A percentile compares a stretch with the other conserved stretches of the same genome.
phyloP scores from a whole-genome alignment of 2,797 vertebrate species.

The Danio kyathit region DNA sequence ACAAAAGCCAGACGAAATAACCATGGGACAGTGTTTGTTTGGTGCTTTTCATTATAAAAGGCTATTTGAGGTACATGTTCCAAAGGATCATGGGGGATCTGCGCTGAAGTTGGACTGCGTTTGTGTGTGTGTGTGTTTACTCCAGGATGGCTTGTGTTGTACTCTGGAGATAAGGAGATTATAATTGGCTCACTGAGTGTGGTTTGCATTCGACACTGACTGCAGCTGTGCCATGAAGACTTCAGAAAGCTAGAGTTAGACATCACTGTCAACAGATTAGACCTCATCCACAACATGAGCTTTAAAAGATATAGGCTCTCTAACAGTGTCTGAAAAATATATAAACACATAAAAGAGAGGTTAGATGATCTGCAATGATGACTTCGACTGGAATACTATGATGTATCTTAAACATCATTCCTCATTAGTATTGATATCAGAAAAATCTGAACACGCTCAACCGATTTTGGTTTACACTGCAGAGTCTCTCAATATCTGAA shows the following conservation, averaged over 20 bases:
- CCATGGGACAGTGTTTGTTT: neutral
- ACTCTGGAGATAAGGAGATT: constrained; percentile 48
- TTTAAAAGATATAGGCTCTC: neutral
- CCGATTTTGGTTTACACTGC: too few species aligned
- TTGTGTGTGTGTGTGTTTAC: constrained; percentile 22
- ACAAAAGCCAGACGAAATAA: neutral
- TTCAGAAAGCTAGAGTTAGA: constrained; percentile 33
- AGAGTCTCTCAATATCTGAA: too few species aligned
- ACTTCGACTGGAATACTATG: neutral
- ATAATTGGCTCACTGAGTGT: constrained; percentile 46
- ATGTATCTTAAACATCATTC: neutral
- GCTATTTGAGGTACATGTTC: constrained; percentile 17
- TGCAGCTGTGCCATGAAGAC: constrained; percentile 39
- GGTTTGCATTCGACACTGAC: constrained; percentile 40
- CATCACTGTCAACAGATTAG: constrained; percentile 28
- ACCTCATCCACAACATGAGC: constrained; percentile 11
- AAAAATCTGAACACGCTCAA: too few species aligned
- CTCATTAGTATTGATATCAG: too few species aligned
- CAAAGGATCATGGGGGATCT: constrained; percentile 33
- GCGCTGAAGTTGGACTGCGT: constrained; percentile 15
- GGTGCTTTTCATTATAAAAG: constrained; percentile 1
- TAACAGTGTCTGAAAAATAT: neutral
- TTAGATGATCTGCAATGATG: constrained; percentile 18
- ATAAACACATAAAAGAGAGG: constrained; percentile 16
- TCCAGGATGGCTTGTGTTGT: constrained; percentile 42